phyloP scores from a whole-genome alignment of 2,797 vertebrate genomes.

The Takifugu ocellatus region DNA sequence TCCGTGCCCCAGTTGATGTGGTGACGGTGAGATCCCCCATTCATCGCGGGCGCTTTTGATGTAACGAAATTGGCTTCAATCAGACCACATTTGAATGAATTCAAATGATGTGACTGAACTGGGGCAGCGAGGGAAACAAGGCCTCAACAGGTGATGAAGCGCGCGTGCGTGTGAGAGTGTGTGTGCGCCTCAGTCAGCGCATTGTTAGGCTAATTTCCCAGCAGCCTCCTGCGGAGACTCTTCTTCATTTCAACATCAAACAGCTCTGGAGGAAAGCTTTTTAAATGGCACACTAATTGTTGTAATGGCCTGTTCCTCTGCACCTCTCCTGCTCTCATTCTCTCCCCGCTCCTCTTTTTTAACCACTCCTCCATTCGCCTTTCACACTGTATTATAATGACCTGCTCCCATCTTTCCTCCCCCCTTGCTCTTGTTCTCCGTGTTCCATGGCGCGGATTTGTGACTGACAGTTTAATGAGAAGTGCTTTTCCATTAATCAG shows the following conservation, averaged over 20 bases:
- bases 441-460: conserved; percentile 28
- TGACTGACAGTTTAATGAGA: conserved; percentile 74
- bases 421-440: conserved; percentile 29
- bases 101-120: conserved; percentile 28
- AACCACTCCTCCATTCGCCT: conserved; percentile 49
- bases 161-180: conserved; percentile 11
- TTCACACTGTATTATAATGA: conserved; percentile 60
- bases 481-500: conserved; percentile 73
- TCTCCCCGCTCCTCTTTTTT: conserved; percentile 14
- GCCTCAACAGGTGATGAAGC: conserved; percentile 52
- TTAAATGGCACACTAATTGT: conserved; percentile 70
- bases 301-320: conserved; percentile 59
- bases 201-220: conserved; percentile 64
- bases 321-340: conserved; percentile 20
- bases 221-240: conserved; percentile 55
- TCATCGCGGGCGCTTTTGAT: conserved; percentile 23
- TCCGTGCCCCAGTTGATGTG: conserved; percentile 3
- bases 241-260: conserved; percentile 74
- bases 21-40: conserved; percentile 6
- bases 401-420: conserved; percentile 43
- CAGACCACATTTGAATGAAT: conserved; percentile 36
- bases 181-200: conserved; percentile 39
- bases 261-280: conserved; percentile 56
- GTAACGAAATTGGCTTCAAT: conserved; percentile 34
- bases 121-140: conserved; percentile 22